A percentile compares a stretch with the other conserved stretches of the same genome.
phyloP scores from a whole-genome alignment of 2,113 vertebrate species.

The Polyodon spathula region DNA sequence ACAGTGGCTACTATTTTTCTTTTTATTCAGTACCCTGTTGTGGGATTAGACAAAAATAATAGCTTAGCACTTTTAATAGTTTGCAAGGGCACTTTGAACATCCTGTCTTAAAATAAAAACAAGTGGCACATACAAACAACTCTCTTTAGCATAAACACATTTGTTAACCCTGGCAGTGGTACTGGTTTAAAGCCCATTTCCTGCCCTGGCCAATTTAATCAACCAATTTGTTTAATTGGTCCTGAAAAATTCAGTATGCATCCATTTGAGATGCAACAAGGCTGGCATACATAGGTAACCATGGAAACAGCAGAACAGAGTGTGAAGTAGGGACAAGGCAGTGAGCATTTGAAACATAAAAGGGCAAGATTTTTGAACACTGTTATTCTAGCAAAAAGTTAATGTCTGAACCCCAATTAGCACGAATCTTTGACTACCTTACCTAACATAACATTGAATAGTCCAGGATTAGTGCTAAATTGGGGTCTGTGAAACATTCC shows the following conservation, averaged over 20 bases:
- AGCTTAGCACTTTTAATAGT: too few relatives aligned
- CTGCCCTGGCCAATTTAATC: slow-evolving; percentile 13
- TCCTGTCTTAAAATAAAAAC: too few relatives aligned
- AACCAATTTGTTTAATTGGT: slow-evolving; percentile 11
- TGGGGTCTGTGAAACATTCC: too few relatives aligned
- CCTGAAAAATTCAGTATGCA: slow-evolving; percentile 1
- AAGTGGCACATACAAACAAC: not conserved
- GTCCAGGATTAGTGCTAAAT: too few relatives aligned
- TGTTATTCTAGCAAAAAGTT: too few relatives aligned
- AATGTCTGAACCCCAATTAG: too few relatives aligned
- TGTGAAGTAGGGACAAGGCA: not conserved
- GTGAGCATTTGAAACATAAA: not conserved
- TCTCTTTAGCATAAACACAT: not conserved
- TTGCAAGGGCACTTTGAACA: too few relatives aligned
- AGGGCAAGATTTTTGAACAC: not conserved
- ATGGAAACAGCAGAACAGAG: not conserved
- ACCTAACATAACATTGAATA: too few relatives aligned
- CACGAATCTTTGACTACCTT: too few relatives aligned
- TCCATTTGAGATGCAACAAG: not conserved
- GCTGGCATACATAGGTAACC: slow-evolving; percentile 5
- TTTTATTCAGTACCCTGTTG: too few relatives aligned
- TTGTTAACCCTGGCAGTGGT: slow-evolving; percentile 3
- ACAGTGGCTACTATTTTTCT: too few relatives aligned
- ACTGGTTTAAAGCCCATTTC: slow-evolving; percentile 2
- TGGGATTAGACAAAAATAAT: too few relatives aligned